A percentile compares a stretch with the other conserved stretches of the same genome.
phyloP scores from a whole-genome alignment of 2,113 vertebrate genomes.

The Engystomops pustulosus region DNA sequence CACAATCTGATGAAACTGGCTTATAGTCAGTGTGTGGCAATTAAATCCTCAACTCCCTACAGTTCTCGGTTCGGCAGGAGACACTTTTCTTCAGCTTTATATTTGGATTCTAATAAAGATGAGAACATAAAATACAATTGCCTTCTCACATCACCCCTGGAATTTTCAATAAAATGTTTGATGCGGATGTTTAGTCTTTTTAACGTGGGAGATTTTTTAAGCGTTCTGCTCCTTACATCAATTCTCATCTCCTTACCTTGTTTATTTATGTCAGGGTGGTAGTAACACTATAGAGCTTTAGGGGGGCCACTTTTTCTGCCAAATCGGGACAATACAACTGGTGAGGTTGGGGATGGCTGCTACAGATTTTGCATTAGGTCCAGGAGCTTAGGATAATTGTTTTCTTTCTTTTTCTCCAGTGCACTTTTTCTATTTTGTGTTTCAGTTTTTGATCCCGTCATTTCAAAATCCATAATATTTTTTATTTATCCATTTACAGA shows the following conservation, averaged over 20 bases:
- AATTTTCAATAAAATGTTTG: constrained; percentile 22
- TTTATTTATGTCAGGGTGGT: neutral
- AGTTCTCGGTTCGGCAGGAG: neutral
- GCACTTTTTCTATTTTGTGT: too few relatives aligned
- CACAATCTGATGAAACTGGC: neutral
- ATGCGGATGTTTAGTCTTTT: constrained; percentile 43
- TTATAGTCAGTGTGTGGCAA: neutral
- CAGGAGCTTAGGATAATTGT: too few relatives aligned
- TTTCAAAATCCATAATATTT: too few relatives aligned
- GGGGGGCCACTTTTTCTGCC: neutral
- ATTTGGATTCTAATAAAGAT: constrained; percentile 45
- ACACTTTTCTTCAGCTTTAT: constrained; percentile 45
- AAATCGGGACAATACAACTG: neutral
- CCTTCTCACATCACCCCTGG: neutral
- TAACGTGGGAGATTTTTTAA: constrained; percentile 8
- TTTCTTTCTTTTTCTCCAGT: too few relatives aligned
- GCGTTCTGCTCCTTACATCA: constrained; percentile 21
- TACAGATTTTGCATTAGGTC: neutral
- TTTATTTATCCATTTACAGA: too few relatives aligned
- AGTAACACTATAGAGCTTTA: too few relatives aligned
- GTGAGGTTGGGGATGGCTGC: neutral
- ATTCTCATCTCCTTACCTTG: constrained; percentile 27
- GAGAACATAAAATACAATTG: constrained; percentile 38
- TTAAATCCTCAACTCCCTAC: constrained; percentile 36
- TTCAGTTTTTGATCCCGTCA: too few relatives aligned